Evolutionary conservation across 2,797 vertebrate species (phyloP).

Genomic region (Bucorvus abyssinicus): DNA sequence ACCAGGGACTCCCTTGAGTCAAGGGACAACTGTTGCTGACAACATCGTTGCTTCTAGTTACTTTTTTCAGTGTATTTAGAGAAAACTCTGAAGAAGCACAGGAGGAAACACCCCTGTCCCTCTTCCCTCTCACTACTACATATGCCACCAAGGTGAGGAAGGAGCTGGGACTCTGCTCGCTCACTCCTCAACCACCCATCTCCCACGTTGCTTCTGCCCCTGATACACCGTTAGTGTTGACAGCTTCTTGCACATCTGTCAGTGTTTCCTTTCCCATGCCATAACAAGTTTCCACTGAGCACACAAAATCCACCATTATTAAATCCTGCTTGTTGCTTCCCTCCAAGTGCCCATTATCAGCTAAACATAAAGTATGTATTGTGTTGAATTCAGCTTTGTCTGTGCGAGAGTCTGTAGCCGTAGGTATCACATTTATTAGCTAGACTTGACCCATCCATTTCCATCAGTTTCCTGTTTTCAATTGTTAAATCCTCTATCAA

Average conservation of each 20-base stretch:
- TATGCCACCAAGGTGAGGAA: background rate
- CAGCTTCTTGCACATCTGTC: background rate
- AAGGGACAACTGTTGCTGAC: background rate
- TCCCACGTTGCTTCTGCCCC: background rate
- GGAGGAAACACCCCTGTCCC: background rate
- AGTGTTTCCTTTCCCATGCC: background rate
- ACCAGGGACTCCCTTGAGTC: background rate
- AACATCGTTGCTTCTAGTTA: background rate
- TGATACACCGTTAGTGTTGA: background rate
- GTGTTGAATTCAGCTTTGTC: background rate
- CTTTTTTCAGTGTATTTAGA: background rate
- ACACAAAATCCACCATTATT: background rate
- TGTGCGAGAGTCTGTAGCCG: background rate
- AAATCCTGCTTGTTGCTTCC: background rate
- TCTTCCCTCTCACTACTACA: background rate
- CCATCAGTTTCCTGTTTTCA: slow-evolving; percentile 38
- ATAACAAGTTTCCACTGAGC: background rate
- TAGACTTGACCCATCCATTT: slow-evolving; percentile 11
- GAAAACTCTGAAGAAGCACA: background rate
- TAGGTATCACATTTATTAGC: slow-evolving; percentile 16
- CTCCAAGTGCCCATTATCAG: background rate
- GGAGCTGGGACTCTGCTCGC: background rate
- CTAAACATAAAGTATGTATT: background rate
- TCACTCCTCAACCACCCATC: background rate
- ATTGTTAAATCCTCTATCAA: slow-evolving; percentile 7